A percentile compares a stretch with the other conserved stretches of the same genome.
phyloP scores from a whole-genome alignment of 2,888 invertebrate genomes.

The Julus scanicus region DNA sequence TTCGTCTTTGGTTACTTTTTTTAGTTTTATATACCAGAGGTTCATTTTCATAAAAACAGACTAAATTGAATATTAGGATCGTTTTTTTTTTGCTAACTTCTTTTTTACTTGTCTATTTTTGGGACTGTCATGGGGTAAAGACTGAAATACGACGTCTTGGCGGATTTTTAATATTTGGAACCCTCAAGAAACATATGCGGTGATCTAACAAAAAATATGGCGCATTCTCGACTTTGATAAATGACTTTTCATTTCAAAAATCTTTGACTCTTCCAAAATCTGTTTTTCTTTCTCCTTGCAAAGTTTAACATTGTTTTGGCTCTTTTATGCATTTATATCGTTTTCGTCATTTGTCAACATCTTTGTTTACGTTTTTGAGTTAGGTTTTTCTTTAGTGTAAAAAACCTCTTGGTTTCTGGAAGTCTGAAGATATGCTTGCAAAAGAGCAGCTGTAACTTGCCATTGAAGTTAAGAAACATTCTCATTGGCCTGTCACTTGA shows the following conservation, averaged over 20 bases:
- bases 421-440: neutral
- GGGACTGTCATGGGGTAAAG: neutral
- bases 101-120: neutral
- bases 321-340: neutral
- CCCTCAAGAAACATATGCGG: neutral
- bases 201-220: neutral
- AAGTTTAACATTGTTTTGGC: slow-evolving; percentile 23
- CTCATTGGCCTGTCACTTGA: neutral
- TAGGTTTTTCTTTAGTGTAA: neutral
- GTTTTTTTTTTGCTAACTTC: neutral
- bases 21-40: neutral
- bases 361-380: neutral
- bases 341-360: neutral
- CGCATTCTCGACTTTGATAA: neutral
- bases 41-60: neutral
- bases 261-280: neutral
- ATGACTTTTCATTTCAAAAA: slow-evolving; percentile 28
- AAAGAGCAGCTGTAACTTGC: neutral
- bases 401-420: neutral
- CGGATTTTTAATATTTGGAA: neutral
- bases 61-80: too few relatives aligned
- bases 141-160: neutral
- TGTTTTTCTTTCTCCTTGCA: neutral
- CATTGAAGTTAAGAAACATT: neutral
- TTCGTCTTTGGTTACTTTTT: neutral